phyloP scores from a whole-genome alignment of 2,797 vertebrate species.

The Benthosema pterotum region DNA sequence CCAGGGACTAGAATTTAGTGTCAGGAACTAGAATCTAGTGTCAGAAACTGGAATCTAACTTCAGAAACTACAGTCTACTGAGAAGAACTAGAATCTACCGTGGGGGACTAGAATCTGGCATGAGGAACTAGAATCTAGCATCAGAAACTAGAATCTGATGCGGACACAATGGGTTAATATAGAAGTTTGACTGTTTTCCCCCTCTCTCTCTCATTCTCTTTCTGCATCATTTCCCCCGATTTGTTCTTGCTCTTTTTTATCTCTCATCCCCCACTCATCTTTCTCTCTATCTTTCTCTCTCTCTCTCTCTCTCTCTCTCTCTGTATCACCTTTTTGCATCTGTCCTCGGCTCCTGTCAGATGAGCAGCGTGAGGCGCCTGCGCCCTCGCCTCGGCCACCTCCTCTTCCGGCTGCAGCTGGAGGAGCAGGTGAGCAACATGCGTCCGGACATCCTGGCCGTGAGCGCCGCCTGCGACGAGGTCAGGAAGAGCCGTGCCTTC shows the following conservation, averaged over 20 bases:
- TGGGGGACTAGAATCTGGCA: too few species aligned
- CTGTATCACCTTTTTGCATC: background rate
- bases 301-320: background rate
- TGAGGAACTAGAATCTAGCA: too few species aligned
- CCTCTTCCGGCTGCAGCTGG: conserved; percentile 97
- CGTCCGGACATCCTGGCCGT: conserved; percentile 95
- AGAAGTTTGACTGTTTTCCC: conserved; percentile 41
- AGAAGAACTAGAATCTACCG: too few species aligned
- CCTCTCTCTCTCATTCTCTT: conserved; percentile 2
- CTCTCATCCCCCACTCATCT: too few species aligned
- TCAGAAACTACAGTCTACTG: too few species aligned
- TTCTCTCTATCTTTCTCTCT: background rate
- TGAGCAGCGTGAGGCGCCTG: conserved; percentile 93
- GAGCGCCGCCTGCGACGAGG: conserved; percentile 91
- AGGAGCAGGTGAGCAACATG: conserved; percentile 94
- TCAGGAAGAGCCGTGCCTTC: conserved; percentile 91
- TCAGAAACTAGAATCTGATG: too few species aligned
- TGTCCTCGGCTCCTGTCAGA: too few species aligned
- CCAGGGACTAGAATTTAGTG: too few species aligned
- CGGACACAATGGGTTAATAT: too few species aligned
- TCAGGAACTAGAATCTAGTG: too few species aligned
- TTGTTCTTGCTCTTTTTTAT: conserved; percentile 4
- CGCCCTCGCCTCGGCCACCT: conserved; percentile 92
- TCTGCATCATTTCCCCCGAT: conserved; percentile 15
- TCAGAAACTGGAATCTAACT: too few species aligned